A percentile compares a stretch with the other conserved stretches of the same genome.
phyloP scores from a whole-genome alignment of 2,113 vertebrate species.

The Dipodomys spectabilis region DNA sequence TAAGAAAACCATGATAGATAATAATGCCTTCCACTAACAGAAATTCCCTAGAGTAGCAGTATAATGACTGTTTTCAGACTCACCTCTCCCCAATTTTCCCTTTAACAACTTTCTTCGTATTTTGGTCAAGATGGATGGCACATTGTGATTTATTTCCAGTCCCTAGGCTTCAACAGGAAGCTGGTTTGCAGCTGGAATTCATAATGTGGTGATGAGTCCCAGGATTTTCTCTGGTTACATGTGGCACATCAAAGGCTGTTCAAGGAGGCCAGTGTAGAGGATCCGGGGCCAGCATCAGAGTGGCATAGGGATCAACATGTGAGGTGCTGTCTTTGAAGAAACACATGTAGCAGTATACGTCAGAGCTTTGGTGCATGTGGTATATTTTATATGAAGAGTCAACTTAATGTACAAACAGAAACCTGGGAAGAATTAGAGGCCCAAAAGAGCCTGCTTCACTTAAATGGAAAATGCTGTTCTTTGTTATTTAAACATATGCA shows the following conservation, averaged over 20 bases:
- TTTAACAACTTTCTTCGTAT: conserved; percentile 4
- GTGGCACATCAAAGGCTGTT: conserved; percentile 67
- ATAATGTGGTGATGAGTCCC: conserved; percentile 56
- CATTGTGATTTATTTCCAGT: conserved; percentile 44
- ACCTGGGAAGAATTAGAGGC: conserved; percentile 61
- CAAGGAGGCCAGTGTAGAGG: conserved; percentile 40
- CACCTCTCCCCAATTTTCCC: not conserved
- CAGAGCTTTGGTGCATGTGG: conserved; percentile 54
- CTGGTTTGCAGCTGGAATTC: conserved; percentile 37
- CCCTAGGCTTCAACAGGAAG: conserved; percentile 36
- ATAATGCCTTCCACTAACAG: not conserved
- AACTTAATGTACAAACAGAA: conserved; percentile 18
- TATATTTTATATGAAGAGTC: conserved; percentile 56
- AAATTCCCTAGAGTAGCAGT: not conserved
- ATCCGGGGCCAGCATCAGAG: conserved; percentile 18
- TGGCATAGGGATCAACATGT: conserved; percentile 17
- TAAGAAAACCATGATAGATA: not conserved
- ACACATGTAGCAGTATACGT: conserved; percentile 46
- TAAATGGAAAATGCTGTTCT: conserved; percentile 52
- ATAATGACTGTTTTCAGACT: conserved; percentile 16
- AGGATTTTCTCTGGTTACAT: conserved; percentile 60
- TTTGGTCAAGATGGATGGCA: conserved; percentile 62
- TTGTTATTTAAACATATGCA: conserved; percentile 61
- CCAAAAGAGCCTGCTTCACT: not conserved
- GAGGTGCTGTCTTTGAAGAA: conserved; percentile 63